phyloP scores from a whole-genome alignment of 2,888 invertebrate species.

The Mythimna ferrago region DNA sequence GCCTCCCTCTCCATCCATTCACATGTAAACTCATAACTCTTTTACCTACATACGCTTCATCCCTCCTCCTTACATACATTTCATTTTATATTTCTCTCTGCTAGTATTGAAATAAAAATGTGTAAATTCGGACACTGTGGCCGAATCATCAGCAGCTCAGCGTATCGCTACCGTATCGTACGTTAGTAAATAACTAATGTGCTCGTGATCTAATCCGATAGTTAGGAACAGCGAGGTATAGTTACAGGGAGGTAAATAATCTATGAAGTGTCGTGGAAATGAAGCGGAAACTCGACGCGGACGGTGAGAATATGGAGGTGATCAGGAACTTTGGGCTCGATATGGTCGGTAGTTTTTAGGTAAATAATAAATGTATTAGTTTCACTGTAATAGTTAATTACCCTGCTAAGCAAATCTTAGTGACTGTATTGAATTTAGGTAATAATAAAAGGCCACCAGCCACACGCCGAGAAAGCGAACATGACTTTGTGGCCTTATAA shows the following conservation, averaged over 20 bases:
- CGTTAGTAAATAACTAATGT: slow-evolving; percentile 49
- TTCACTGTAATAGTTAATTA: background rate
- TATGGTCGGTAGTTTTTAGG: background rate
- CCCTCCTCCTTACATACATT: no score
- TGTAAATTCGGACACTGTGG: no score
- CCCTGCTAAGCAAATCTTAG: background rate
- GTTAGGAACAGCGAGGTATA: slow-evolving; percentile 16
- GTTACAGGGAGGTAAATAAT: slow-evolving; percentile 36
- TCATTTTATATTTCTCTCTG: no score
- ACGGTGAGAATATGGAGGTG: background rate
- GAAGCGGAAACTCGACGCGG: slow-evolving; percentile 13
- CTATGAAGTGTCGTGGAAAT: slow-evolving; percentile 23
- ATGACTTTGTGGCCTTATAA: no score
- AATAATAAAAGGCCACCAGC: no score
- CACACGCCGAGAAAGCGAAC: no score
- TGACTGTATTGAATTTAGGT: background rate
- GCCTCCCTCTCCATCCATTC: no score
- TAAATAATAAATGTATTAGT: background rate
- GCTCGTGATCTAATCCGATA: slow-evolving; percentile 30
- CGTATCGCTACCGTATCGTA: slow-evolving; percentile 24
- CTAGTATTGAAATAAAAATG: no score
- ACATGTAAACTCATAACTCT: no score
- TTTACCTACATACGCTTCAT: no score
- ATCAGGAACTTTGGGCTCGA: background rate
- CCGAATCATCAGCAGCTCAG: background rate